Base-by-base conservation (phyloP, 2,888 invertebrate genomes). In the Cryptus viduatorius region DNA sequence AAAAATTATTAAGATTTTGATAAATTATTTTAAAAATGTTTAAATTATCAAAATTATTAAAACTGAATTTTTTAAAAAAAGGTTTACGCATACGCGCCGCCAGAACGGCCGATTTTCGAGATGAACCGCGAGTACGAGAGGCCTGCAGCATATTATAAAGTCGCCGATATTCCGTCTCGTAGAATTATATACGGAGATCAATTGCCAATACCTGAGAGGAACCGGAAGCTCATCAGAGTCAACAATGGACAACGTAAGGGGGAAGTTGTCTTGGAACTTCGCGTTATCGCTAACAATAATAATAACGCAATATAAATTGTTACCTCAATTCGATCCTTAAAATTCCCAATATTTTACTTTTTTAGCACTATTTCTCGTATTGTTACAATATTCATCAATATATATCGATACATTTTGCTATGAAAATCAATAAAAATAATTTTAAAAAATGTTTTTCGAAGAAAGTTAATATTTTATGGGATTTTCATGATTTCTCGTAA, bases 221-320 rank as follows among this genome's bases (percentile, higher is more conserved):
- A 84, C 71, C 89, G 88, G 64, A 92, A 90, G 82, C 82, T 90
- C 65, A 82, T 89, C 83, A 90, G 89, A 84, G 84, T 90, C 79
- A 78, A 85, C 64, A 87, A 88, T 86, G 80, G 48, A 72, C 56
- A 69, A 12, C 89, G 86, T 61, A 92, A 90, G 85, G 91, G 91
- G 48, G 91, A 92, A 86, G 87, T 92, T 59, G 89, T 93, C 82
- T 80, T 93, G 82, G 92, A 92, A 78, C 89, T 92, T 75, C 91
- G 92, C 56, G 92, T 93, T 72, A 91, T 90, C 44, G 92, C 91
- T 37, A 92, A 92, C 88, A 91, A 91, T 87, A 89, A 90, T 65
- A 87, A 87, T 50, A 75, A 78, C 48, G 67, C 14, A 14, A 61
- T 67, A 48, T 79, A 59, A 50, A 76, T 46, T n/a, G 19, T 37